These are phyloP conservation scores for Microcaecilia unicolor DNA, from an alignment of 2,797 vertebrate species.

Conservation along the genomic window DNA sequence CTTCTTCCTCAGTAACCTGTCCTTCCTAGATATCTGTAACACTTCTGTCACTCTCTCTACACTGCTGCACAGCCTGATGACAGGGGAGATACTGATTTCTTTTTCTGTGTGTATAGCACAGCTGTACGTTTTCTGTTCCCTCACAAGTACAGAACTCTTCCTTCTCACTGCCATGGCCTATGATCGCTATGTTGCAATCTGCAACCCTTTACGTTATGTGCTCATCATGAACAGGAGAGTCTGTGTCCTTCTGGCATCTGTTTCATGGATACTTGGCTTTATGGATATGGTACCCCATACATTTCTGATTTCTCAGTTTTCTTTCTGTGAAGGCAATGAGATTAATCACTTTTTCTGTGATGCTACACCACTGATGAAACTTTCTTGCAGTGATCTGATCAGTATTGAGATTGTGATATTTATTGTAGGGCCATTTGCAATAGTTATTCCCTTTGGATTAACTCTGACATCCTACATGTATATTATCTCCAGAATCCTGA, in stretches of 20 bases:
- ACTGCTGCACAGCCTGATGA: background rate
- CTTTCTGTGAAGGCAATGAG: background rate
- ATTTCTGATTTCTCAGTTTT: background rate
- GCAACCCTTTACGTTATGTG: too few species aligned
- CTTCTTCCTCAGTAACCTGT: too few species aligned
- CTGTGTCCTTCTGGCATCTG: background rate
- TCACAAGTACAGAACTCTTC: too few species aligned
- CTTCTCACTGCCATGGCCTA: too few species aligned
- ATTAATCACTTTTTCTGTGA: too few species aligned
- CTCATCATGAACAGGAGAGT: too few species aligned
- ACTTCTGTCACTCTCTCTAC: too few species aligned
- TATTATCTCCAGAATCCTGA: background rate
- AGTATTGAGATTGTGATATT: background rate
- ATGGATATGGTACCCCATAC: background rate
- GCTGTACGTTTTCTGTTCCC: background rate
- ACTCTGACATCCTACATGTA: background rate
- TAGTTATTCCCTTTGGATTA: background rate
- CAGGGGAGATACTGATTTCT: background rate
- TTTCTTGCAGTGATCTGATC: background rate
- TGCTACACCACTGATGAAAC: background rate
- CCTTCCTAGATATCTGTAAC: too few species aligned
- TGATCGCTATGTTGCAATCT: too few species aligned
- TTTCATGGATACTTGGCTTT: background rate
- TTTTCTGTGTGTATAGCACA: slow-evolving; percentile 2
- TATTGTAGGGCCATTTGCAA: background rate